Evolutionary conservation across 2,888 invertebrate species (phyloP), one percentile per base, ranked within the genome.

Genomic region (Liodrosophila aerea): DNA sequence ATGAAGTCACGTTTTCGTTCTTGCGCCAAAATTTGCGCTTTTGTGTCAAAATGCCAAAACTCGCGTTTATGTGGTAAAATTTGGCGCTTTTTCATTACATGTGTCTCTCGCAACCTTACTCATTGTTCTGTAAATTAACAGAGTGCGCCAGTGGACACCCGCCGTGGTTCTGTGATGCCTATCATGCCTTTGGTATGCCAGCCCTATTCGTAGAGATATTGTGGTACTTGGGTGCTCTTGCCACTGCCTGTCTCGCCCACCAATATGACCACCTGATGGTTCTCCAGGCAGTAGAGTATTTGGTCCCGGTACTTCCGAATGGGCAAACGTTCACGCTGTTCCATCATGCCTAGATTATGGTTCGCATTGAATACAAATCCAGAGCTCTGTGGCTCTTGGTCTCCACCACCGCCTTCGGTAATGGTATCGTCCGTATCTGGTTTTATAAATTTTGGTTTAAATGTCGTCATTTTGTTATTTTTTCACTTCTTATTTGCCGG

Each of bases 231-330:
- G 0, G 84, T 84, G 51, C 84, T 76, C 34, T 90, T 99, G 97
- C 30, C 98, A 77, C 96, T 96, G 18, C 99, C 99, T 1, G 98
- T 98, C 89, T 99, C 98, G 1, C 99, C 99, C 36, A 96, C 93
- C 52, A 96, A 91, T 47, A 99, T 93, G 40, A 98, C 91, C 0
- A 96, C 95, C 89, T 98, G 98, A 90, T 95, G 95, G 69, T 95
- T 94, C 89, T 99, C 98, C 80, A 98, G 90, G 65, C 97, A 91
- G 89, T 97, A 98, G 46, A 99, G 91, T 47, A 99, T 95, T 80
- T 98, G 96, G 87, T 94, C 95, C 57, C 95, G 92, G 76, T 95
- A 94, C 88, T 95, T 94, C 87, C 94, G 96, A 65, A 98, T 96
- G 0, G 98, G 98, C 52, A 98, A 91, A 83, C 93, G 92, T 85